A percentile compares a stretch with the other conserved stretches of the same genome.
Conservation (phyloP, 2,888 invertebrate species). For the Peribatodes rhomboidaria region DNA sequence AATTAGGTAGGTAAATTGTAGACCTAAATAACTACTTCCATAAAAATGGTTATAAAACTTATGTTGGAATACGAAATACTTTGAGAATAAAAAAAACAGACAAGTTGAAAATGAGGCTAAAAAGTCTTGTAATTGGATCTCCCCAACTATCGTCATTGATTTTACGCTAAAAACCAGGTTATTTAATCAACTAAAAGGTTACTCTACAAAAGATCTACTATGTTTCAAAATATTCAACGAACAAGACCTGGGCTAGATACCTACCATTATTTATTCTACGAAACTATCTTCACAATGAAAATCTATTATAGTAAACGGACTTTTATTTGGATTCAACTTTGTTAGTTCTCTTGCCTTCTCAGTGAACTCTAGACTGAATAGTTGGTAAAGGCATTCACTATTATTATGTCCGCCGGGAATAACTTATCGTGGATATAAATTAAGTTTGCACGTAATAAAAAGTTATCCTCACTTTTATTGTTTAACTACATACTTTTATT, state of each 20-base stretch:
- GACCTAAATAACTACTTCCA: too few species aligned
- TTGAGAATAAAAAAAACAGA: too few species aligned
- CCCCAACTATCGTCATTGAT: not conserved
- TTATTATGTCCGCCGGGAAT: slow-evolving; percentile 40
- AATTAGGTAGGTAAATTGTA: too few species aligned
- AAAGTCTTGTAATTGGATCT: not conserved
- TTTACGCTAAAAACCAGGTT: not conserved
- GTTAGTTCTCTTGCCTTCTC: slow-evolving; percentile 17
- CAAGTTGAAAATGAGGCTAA: not conserved
- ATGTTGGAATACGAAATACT: too few species aligned
- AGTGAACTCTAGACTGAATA: slow-evolving; percentile 21
- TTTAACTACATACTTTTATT: slow-evolving; percentile 38
- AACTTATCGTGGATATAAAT: slow-evolving; percentile 43
- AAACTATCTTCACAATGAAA: slow-evolving; percentile 14
- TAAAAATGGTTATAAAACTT: too few species aligned
- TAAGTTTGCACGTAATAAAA: slow-evolving; percentile 46
- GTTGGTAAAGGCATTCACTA: slow-evolving; percentile 27
- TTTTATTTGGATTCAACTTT: slow-evolving; percentile 21
- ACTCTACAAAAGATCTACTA: not conserved
- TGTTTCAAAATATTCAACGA: slow-evolving; percentile 3
- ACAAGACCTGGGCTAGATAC: slow-evolving; percentile 1
- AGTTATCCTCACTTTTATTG: slow-evolving; percentile 38
- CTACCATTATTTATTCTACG: slow-evolving; percentile 3
- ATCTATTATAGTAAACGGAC: slow-evolving; percentile 14
- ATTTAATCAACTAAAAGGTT: slow-evolving; percentile 15